These are phyloP conservation scores for Lasioglossum leucozonium DNA, from an alignment of 2,888 invertebrate species.

Conservation along the genomic window DNA sequence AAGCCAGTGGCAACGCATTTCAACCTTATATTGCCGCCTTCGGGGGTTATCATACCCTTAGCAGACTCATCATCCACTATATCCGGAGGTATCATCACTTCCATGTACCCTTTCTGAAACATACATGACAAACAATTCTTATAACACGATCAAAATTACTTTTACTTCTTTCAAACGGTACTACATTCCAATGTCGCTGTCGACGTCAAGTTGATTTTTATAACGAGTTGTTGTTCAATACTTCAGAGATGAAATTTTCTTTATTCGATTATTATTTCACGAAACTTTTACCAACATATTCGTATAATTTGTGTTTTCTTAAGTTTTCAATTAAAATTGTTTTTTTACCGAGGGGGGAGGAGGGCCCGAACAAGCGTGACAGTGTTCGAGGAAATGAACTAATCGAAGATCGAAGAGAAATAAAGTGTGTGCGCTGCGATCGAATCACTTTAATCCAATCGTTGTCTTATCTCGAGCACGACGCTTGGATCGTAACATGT, in stretches of 20 bases:
- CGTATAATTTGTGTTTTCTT: too few relatives aligned
- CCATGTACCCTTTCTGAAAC: constrained; percentile 92
- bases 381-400: neutral
- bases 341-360: too few relatives aligned
- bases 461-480: neutral
- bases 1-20: constrained; percentile 93
- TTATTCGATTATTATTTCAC: too few relatives aligned
- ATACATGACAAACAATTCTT: neutral
- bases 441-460: neutral
- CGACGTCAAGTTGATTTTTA: too few relatives aligned
- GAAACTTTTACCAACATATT: too few relatives aligned
- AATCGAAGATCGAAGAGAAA: neutral
- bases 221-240: too few relatives aligned
- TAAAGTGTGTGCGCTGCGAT: neutral
- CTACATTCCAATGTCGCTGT: too few relatives aligned
- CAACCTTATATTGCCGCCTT: constrained; percentile 92
- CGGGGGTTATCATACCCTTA: constrained; percentile 91
- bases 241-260: too few relatives aligned
- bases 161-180: too few relatives aligned
- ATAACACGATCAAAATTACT: too few relatives aligned
- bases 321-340: too few relatives aligned
- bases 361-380: too few relatives aligned
- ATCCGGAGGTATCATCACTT: constrained; percentile 95
- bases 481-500: constrained; percentile 20
- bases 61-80: constrained; percentile 90